A percentile compares a stretch with the other conserved stretches of the same genome.
phyloP scores from a whole-genome alignment of 2,888 invertebrate genomes.

The Neoitamus cyanurus region DNA sequence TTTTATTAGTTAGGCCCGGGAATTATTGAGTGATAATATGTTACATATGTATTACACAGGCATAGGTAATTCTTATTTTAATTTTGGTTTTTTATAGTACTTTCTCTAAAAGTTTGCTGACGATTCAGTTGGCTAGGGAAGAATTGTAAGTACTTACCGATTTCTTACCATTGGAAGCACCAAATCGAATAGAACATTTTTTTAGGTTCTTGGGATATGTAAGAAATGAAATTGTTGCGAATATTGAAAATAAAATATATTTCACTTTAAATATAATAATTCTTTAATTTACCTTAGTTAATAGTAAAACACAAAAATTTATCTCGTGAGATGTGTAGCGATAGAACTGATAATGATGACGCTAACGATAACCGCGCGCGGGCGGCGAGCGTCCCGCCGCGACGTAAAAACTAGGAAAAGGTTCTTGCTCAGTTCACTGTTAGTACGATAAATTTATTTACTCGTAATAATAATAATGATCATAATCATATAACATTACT shows the following conservation, averaged over 20 bases:
- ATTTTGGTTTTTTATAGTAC: too few relatives aligned
- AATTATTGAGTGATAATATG: too few relatives aligned
- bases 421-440: constrained; percentile 31
- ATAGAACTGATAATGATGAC: constrained; percentile 17
- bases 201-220: background rate
- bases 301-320: constrained; percentile 19
- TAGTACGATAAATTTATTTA: constrained; percentile 33
- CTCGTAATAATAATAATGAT: background rate
- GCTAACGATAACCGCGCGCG: background rate
- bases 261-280: constrained; percentile 31
- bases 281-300: constrained; percentile 31
- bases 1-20: too few relatives aligned
- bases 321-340: constrained; percentile 4
- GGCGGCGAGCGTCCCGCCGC: background rate
- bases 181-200: too few relatives aligned
- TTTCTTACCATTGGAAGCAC: too few relatives aligned
- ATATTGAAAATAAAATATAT: constrained; percentile 34
- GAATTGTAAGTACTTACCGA: too few relatives aligned
- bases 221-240: background rate
- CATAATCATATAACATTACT: constrained; percentile 24
- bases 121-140: too few relatives aligned
- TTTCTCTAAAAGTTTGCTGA: too few relatives aligned
- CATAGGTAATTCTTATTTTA: too few relatives aligned
- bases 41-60: too few relatives aligned
- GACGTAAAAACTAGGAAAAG: background rate